Evolutionary conservation across 1,140 invertebrate genomes (phyloP).

Genomic region (Drosophila prosaltans): DNA sequence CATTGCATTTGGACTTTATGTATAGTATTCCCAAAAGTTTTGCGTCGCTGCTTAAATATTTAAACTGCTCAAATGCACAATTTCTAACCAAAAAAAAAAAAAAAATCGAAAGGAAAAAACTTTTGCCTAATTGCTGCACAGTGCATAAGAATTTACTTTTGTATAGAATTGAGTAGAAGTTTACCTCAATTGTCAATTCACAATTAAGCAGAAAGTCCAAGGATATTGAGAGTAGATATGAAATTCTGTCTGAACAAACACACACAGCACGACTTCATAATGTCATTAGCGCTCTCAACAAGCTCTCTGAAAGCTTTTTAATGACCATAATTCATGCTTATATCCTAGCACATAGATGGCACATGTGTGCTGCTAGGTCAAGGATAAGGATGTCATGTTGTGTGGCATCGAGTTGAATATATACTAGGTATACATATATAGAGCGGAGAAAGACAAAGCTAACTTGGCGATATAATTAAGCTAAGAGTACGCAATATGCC

Average conservation of each 20-base stretch:
- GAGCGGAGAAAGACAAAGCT: constrained; percentile 25
- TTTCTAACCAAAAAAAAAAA: constrained; percentile 13
- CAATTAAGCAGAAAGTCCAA: constrained; percentile 19
- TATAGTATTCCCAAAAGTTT: constrained; percentile 55
- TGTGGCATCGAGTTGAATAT: constrained; percentile 13
- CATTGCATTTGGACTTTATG: constrained; percentile 73
- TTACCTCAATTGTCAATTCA: background rate
- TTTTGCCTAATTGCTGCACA: constrained; percentile 60
- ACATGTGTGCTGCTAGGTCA: constrained; percentile 53
- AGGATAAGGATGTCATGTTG: constrained; percentile 46
- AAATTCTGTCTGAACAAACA: constrained; percentile 3
- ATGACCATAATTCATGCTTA: constrained; percentile 54
- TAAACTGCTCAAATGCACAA: constrained; percentile 56
- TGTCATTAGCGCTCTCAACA: constrained; percentile 48
- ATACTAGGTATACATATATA: background rate
- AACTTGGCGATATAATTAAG: constrained; percentile 67
- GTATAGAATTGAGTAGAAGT: no score
- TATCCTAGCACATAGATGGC: background rate
- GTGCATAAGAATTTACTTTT: background rate
- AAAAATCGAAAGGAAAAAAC: constrained; percentile 25
- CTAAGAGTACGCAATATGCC: constrained; percentile 47
- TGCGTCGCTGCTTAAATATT: constrained; percentile 64
- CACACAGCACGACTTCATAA: constrained; percentile 37
- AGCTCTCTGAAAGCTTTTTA: constrained; percentile 65
- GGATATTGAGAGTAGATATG: constrained; percentile 4